Conservation (phyloP, 2,888 invertebrate genomes). For the Strigamia maritima region DNA sequence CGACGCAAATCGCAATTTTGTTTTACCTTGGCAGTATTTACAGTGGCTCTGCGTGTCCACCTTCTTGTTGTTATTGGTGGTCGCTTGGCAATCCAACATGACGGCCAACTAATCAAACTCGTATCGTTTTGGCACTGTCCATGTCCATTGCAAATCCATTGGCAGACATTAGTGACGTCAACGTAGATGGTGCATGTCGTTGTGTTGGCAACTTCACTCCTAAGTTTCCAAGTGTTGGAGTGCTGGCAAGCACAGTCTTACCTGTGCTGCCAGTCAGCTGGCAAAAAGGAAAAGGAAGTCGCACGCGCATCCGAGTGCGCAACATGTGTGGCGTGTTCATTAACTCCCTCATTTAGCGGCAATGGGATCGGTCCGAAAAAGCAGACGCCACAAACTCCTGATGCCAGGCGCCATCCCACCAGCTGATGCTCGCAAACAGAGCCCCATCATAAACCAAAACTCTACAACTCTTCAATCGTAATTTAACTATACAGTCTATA, state of each 20-base stretch:
- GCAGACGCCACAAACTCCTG: constrained; percentile 20
- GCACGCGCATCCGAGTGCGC: neutral
- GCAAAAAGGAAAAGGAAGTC: constrained; percentile 18
- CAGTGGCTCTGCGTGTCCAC: constrained; percentile 26
- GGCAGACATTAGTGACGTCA: constrained; percentile 10
- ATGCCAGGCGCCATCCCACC: constrained; percentile 9
- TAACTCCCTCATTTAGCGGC: neutral
- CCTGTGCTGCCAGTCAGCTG: constrained; percentile 26
- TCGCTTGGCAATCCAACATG: constrained; percentile 23
- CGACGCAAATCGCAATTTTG: too few species aligned
- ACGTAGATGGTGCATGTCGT: neutral
- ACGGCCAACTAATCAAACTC: constrained; percentile 20
- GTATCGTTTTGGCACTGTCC: constrained; percentile 15
- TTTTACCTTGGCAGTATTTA: constrained; percentile 23
- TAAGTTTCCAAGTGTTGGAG: neutral
- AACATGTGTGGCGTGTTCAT: constrained; percentile 7
- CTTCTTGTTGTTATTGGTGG: constrained; percentile 24
- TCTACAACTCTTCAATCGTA: neutral
- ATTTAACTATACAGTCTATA: too few species aligned
- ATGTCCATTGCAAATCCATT: constrained; percentile 8
- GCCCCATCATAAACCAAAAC: constrained; percentile 18
- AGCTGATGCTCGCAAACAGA: neutral
- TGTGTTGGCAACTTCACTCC: constrained; percentile 2
- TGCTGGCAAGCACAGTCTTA: constrained; percentile 22
- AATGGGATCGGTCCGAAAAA: constrained; percentile 4